Evolutionary conservation across 1,140 invertebrate species (phyloP).

Genomic region (Bicyclus anynana): DNA sequence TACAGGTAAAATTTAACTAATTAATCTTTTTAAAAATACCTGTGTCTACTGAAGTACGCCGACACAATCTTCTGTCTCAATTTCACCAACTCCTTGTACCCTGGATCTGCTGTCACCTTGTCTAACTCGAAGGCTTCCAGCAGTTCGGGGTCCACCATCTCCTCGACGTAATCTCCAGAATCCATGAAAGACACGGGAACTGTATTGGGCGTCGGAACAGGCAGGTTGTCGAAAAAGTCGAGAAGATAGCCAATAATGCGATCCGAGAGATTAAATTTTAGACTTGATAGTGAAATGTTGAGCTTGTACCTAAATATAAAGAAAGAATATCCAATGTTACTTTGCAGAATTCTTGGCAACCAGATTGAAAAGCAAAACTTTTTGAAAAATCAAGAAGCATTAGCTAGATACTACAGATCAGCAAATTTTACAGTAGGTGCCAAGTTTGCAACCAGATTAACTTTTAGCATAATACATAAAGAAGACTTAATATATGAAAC

Average conservation of each 20-base stretch:
- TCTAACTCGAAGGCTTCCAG: conserved; percentile 45
- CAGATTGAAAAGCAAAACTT: too few species aligned
- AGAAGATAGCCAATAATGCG: conserved; percentile 81
- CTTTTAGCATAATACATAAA: too few species aligned
- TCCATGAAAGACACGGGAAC: conserved; percentile 70
- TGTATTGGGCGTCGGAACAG: conserved; percentile 75
- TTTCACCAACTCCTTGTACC: conserved; percentile 56
- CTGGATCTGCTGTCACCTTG: conserved; percentile 55
- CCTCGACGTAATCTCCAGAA: conserved; percentile 58
- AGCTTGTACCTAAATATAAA: conserved; percentile 82
- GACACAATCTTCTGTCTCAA: conserved; percentile 69
- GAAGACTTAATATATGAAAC: too few species aligned
- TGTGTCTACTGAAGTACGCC: conserved; percentile 68
- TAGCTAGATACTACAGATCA: too few species aligned
- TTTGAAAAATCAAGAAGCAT: too few species aligned
- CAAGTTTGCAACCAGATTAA: too few species aligned
- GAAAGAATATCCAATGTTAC: neutral
- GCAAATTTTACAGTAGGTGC: too few species aligned
- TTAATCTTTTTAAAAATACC: conserved; percentile 58
- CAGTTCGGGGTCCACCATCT: conserved; percentile 46
- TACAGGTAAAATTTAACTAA: too few species aligned
- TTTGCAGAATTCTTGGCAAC: too few species aligned
- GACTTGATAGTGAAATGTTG: conserved; percentile 83
- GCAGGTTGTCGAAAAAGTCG: conserved; percentile 84
- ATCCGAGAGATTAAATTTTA: conserved; percentile 90